Base-by-base conservation (phyloP, 2,888 invertebrate genomes). In the Spodoptera littoralis region DNA sequence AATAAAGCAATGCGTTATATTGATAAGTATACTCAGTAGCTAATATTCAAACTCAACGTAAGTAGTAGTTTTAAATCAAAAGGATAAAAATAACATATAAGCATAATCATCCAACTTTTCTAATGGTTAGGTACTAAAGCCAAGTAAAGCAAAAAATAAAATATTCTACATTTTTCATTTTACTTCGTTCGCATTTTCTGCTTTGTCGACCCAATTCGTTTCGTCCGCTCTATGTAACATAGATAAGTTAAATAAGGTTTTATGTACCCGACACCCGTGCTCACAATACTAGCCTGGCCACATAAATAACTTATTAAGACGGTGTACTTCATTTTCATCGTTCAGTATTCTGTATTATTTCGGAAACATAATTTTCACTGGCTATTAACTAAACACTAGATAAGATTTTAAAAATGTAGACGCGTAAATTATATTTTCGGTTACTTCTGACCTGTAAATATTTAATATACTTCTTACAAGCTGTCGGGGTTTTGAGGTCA, bases 221-320 rank as follows among this genome's bases (percentile, higher is more conserved):
- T 27, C 73, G 18, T 55, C 47, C 47, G 60, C 43, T 48, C 18
- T 60, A 36, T 42, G 36, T 36, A 36, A 36, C 36, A 68, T 55
- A 44, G 47, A 51, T 41, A 57, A 54, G 27, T 54, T 52, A 48
- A 73, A 55, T n/a, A 11, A 52, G 27, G 47, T 47, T 51, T 22
- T 30, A 55, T 54, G 44, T 68, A 27, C 46, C 8, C 36, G 36
- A 50, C 36, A 42, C 42, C 45, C 47, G 60, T 36, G 45, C 24
- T 52, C n/a, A 44, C 27, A 55, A 49, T 49, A 46, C 36, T 45
- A 36, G 41, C 9, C 11, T 13, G 11, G 30, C 36, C 36, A 47
- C 13, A 43, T 70, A 48, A 70, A 51, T 70, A 61, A 70, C 51
- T 47, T 62, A 65, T 48, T 53, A 42, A 45, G 30, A 24, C 9